Evolutionary conservation across 2,797 vertebrate genomes (phyloP).

Genomic region (Catostomus latipinnis): DNA sequence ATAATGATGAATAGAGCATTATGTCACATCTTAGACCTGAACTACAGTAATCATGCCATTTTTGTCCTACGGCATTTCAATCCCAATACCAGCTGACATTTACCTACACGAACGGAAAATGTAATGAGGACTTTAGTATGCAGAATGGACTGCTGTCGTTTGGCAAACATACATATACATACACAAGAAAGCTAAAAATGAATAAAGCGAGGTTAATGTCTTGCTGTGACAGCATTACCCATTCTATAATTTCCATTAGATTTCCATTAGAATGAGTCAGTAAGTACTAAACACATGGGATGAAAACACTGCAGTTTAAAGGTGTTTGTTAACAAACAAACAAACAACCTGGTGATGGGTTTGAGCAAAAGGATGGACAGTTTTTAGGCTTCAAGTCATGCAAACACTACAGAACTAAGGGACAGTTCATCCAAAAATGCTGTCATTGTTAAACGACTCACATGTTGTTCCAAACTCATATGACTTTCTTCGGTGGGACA

Average conservation of each 20-base stretch:
- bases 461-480: too few species aligned
- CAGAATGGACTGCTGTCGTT: conserved; percentile 4
- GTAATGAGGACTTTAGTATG: conserved; percentile 27
- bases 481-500: too few species aligned
- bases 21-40: conserved; percentile 8
- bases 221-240: conserved; percentile 16
- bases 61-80: conserved; percentile 23
- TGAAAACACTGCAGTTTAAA: background rate
- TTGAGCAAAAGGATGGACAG: background rate
- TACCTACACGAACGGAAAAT: conserved; percentile 4
- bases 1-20: conserved; percentile 20
- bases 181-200: background rate
- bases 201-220: conserved; percentile 16
- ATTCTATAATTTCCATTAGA: conserved; percentile 25
- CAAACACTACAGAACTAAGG: background rate
- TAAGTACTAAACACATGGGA: background rate
- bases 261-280: conserved; percentile 37
- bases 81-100: conserved; percentile 9
- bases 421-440: too few species aligned
- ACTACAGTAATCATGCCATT: conserved; percentile 30
- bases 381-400: conserved; percentile 5
- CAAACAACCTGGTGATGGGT: background rate
- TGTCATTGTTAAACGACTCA: too few species aligned
- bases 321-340: conserved; percentile 12
- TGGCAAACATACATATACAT: background rate